phyloP scores from a whole-genome alignment of 2,888 invertebrate species.

The Atrina japonica region DNA sequence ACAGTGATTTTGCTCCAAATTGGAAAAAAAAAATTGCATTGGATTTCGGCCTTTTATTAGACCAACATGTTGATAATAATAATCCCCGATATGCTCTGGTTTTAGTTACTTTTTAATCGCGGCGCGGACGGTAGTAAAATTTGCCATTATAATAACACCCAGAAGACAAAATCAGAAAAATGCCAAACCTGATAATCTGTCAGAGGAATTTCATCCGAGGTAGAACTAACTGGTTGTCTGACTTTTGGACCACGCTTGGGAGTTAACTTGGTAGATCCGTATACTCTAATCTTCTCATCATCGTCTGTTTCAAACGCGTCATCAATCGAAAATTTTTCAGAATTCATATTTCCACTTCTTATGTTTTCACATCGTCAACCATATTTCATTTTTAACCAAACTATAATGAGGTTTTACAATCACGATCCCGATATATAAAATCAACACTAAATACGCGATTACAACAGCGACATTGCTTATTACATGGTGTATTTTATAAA shows the following conservation, averaged over 20 bases:
- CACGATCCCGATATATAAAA: too few relatives aligned
- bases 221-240: conserved; percentile 26
- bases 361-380: conserved; percentile 12
- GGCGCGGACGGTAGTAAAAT: too few relatives aligned
- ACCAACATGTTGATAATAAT: too few relatives aligned
- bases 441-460: too few relatives aligned
- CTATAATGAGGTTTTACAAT: not conserved
- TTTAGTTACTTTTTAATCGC: too few relatives aligned
- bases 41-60: too few relatives aligned
- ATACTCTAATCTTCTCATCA: conserved; percentile 90
- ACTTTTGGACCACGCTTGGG: conserved; percentile 81
- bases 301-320: conserved; percentile 83
- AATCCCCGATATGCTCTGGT: too few relatives aligned
- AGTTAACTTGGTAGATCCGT: conserved; percentile 86
- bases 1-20: too few relatives aligned
- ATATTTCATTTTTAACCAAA: conserved; percentile 6
- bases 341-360: conserved; percentile 27
- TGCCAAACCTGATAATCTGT: conserved; percentile 13
- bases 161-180: too few relatives aligned
- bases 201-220: conserved; percentile 27
- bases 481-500: not conserved
- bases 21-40: too few relatives aligned
- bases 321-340: conserved; percentile 49
- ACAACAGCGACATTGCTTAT: not conserved
- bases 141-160: too few relatives aligned